Conservation (phyloP, 1,140 invertebrate genomes). For the Bathynomus jamesi region DNA sequence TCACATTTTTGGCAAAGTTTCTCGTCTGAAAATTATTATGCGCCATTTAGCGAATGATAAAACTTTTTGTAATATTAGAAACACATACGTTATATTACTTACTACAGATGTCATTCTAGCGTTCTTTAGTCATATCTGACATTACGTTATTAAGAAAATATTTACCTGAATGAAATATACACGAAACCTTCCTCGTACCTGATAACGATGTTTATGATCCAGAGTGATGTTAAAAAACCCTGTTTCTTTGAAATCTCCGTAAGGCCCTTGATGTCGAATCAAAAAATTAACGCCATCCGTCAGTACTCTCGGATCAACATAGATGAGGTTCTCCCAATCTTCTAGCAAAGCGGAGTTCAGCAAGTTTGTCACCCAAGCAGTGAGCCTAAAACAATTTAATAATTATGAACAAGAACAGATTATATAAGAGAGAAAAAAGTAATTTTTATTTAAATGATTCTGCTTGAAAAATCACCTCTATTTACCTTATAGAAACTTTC, state of each 20-base stretch:
- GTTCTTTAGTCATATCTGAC: no score
- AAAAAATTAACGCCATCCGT: constrained; percentile 43
- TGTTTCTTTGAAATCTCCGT: constrained; percentile 47
- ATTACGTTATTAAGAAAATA: no score
- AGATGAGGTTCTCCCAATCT: constrained; percentile 50
- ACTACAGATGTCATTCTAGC: no score
- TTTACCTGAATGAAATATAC: background rate
- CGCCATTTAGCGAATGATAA: no score
- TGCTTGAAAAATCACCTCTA: no score
- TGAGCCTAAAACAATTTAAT: constrained; percentile 44
- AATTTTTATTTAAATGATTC: no score
- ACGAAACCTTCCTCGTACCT: background rate
- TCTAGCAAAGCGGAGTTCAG: constrained; percentile 45
- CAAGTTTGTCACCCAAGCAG: constrained; percentile 46
- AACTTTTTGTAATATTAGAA: no score
- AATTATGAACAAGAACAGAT: no score
- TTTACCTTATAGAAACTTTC: no score
- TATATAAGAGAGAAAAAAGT: no score
- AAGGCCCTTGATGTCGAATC: constrained; percentile 42
- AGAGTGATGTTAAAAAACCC: constrained; percentile 30
- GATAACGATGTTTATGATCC: constrained; percentile 23
- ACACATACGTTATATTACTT: no score
- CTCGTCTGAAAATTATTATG: no score
- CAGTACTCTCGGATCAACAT: constrained; percentile 45
- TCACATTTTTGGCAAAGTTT: background rate